Evolutionary conservation across 2,888 invertebrate genomes (phyloP).

Genomic region (Laothoe populi): DNA sequence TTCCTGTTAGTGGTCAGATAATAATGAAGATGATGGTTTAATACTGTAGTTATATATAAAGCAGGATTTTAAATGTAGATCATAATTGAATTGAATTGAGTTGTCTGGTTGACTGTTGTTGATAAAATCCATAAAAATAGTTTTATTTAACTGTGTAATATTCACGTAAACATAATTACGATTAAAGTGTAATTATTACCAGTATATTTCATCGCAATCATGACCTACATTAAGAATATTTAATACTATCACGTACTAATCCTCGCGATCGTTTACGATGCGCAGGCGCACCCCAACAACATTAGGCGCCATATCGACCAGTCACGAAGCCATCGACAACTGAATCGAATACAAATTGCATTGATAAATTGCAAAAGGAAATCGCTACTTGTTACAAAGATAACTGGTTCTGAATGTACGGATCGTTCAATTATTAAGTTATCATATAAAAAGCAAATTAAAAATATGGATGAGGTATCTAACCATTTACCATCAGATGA

Average conservation of each 20-base stretch:
- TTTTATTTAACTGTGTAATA: not conserved
- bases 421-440: not conserved
- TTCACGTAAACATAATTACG: not conserved
- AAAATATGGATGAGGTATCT: too few relatives aligned
- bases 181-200: too few relatives aligned
- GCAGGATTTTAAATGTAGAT: too few relatives aligned
- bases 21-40: not conserved
- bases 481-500: too few relatives aligned
- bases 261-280: not conserved
- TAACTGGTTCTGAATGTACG: not conserved
- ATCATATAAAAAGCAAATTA: not conserved
- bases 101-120: too few relatives aligned
- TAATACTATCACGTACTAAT: too few relatives aligned
- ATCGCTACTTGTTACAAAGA: not conserved
- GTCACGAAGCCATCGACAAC: not conserved
- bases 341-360: slow-evolving; percentile 12
- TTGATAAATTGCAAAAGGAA: slow-evolving; percentile 13
- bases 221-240: too few relatives aligned
- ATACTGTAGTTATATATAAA: too few relatives aligned
- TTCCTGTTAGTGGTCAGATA: not conserved
- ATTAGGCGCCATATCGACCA: slow-evolving; percentile 1
- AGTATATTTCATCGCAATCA: too few relatives aligned
- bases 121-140: too few relatives aligned
- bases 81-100: too few relatives aligned
- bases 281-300: not conserved